phyloP scores from a whole-genome alignment of 1,140 invertebrate genomes.

The Drosophila persimilis region DNA sequence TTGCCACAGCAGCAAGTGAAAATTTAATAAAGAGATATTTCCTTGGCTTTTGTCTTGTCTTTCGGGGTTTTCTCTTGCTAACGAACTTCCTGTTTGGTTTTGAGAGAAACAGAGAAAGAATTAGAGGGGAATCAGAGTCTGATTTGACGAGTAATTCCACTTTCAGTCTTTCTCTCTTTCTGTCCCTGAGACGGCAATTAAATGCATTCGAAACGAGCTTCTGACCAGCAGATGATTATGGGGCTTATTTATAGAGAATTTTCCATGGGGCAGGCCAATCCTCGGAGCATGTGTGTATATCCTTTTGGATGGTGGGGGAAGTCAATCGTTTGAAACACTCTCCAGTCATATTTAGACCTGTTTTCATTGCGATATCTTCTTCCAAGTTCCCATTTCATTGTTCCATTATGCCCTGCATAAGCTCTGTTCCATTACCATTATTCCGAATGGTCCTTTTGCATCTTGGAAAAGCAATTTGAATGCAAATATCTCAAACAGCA shows the following conservation, averaged over 20 bases:
- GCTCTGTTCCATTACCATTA: background rate
- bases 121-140: background rate
- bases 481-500: conserved; percentile 11
- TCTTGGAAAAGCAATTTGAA: conserved; percentile 10
- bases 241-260: background rate
- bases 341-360: too few species aligned
- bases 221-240: background rate
- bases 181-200: conserved; percentile 36
- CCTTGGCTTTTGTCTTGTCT: background rate
- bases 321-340: too few species aligned
- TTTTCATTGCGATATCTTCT: too few species aligned
- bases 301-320: too few species aligned
- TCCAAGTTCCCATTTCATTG: too few species aligned
- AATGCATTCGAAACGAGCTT: conserved; percentile 10
- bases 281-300: too few species aligned
- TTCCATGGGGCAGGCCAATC: background rate
- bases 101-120: background rate
- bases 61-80: conserved; percentile 27
- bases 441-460: background rate
- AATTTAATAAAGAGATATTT: conserved; percentile 76
- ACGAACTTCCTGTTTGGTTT: conserved; percentile 60
- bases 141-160: background rate
- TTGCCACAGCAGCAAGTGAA: conserved; percentile 49
- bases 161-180: background rate
- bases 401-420: too few species aligned